Base-by-base conservation (phyloP, 2,113 vertebrate species). In the Columbina picui region DNA sequence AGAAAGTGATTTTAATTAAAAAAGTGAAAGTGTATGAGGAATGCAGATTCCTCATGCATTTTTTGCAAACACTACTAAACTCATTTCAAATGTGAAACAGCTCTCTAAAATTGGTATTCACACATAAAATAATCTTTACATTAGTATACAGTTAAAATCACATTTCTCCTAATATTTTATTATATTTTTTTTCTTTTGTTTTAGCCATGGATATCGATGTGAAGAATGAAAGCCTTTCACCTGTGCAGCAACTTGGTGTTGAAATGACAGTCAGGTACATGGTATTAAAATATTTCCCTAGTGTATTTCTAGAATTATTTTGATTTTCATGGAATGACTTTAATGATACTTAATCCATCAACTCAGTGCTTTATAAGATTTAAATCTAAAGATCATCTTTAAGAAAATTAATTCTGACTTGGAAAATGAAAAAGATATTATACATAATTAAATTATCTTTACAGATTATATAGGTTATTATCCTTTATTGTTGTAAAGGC, bases 241-340 rank as follows among this genome's bases (percentile, higher is more conserved):
- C 98, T 78, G 83, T 98, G 89, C 98, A 98, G 60, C 98, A 98
- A 85, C 98, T 99, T 96, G 98, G 98, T 77, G 78, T 99, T 94
- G 97, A 97, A 93, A 96, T 98, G 97, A 96, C 98, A 89, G 91
- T 98, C 96, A 98, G 98, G 99, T 99, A 97, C 30, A 32, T 84
- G 65, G 87, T 50, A 68, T 64, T 76, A 87, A 94, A 97, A 50
- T 94, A 59, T 82, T 78, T 95, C 29, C 47, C 75, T 84, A 26
- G 39, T 39, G 34, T 69, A 52, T 96, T 93, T 86, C 70, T 88
- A 59, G 68, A 87, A 83, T 93, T 95, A 90, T 67, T 89, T 97
- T 96, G 53, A 67, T 97, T 96, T 92, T 74, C 53, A 25, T 90
- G 30, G 41, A 75, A 61, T 69, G 4, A 93, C 77, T 92, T 96